phyloP scores from a whole-genome alignment of 1,140 invertebrate species.

The Pseudomyrmex concolor region DNA sequence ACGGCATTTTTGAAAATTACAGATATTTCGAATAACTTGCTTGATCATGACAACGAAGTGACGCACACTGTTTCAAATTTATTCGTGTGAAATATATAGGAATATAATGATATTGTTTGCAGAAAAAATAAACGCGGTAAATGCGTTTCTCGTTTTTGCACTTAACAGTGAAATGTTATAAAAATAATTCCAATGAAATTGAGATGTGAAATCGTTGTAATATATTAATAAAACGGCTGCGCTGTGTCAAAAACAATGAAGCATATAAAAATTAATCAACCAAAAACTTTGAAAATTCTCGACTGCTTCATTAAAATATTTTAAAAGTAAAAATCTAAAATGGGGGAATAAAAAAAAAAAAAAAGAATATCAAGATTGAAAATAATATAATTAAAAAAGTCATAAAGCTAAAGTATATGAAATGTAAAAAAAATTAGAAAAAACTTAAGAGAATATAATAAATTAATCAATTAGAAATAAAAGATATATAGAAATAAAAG shows the following conservation, averaged over 20 bases:
- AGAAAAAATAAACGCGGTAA: neutral
- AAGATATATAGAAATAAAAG: too few species aligned
- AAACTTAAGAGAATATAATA: too few species aligned
- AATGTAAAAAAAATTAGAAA: too few species aligned
- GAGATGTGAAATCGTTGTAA: neutral
- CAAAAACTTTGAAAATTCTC: too few species aligned
- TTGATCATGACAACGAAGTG: neutral
- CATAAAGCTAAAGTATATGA: too few species aligned
- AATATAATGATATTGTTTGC: constrained; percentile 2
- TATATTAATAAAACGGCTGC: constrained; percentile 15
- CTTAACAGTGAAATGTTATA: constrained; percentile 5
- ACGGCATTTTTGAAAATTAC: constrained; percentile 39
- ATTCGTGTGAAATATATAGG: neutral
- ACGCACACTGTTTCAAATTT: neutral
- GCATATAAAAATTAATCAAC: neutral
- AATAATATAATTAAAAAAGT: too few species aligned
- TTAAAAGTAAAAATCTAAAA: too few species aligned
- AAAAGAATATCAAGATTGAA: too few species aligned
- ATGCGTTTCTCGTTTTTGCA: neutral
- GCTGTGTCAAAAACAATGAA: neutral
- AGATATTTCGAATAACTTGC: constrained; percentile 41
- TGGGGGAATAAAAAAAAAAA: too few species aligned
- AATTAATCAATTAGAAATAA: too few species aligned
- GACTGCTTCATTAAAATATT: too few species aligned
- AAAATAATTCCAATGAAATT: constrained; percentile 13